Base-by-base conservation (phyloP, 1,140 invertebrate species). In the Hestina assimilis region DNA sequence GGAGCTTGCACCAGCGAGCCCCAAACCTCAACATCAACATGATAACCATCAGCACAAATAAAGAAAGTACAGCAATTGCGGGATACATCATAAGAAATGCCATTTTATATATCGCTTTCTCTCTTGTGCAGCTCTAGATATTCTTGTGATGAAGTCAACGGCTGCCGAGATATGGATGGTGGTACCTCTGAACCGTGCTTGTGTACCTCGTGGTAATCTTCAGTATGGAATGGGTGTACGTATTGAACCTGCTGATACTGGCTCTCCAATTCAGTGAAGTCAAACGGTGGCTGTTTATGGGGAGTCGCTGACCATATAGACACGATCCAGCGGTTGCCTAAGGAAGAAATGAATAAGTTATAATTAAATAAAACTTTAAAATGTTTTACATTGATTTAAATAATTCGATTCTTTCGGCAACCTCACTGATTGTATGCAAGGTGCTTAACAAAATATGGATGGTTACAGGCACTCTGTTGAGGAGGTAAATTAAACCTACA, bases 51-150 rank as follows among this genome's bases (percentile, higher is more conserved):
- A 95, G 87, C 8, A 95, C 91, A 66, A 96, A 93, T 8, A 96
- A 69, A 7, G 93, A 92, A 19, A 96, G 62, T 15, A 91, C 90
- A 11, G 94, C 92, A 7, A 93, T 89, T 1, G 93, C 92, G 1
- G 95, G 95, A 90, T 93, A 95, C 43, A 93, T 91, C 31, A 94
- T 87, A 40, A 95, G 90, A 62, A 95, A 90, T 40, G 91, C 89
- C 93, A 94, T 94, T 46, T 91, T 92, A 96, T 57, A 96, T 94
- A 66, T 95, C 94, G 84, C 94, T 95, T 78, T 96, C 94, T 54
- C 94, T 89, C 77, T 95, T 95, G 51, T 95, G 93, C 57, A 95
- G 79, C 76, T 95, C 94, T 31, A 94, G 89, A 75, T 93, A 94
- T 69, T 94, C 92, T 54, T 92, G 90, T 17, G 77, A 85, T 4